Evolutionary conservation across 2,113 vertebrate species (phyloP).

Genomic region (Rhabdomys dilectus): DNA sequence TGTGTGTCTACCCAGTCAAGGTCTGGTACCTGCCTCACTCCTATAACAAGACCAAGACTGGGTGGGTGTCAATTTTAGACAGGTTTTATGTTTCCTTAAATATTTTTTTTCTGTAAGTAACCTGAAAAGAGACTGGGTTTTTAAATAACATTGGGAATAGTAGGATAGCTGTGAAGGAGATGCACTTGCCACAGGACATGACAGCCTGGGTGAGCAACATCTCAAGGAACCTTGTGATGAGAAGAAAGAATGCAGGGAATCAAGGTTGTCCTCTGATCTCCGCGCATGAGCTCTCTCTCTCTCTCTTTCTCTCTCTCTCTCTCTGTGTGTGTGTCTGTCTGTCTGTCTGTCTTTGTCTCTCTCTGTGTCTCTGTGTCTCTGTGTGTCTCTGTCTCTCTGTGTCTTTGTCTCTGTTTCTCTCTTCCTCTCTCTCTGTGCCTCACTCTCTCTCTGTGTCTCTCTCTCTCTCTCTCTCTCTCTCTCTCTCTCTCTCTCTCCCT

Average conservation of each 20-base stretch:
- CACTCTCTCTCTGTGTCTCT: too few species aligned
- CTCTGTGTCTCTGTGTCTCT: too few species aligned
- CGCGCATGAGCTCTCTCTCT: too few species aligned
- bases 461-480: too few species aligned
- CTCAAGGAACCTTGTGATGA: neutral
- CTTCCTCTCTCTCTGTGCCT: accelerated
- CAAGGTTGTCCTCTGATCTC: neutral
- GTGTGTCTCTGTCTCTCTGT: too few species aligned
- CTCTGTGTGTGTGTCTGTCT: neutral
- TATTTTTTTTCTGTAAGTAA: neutral
- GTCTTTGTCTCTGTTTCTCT: too few species aligned
- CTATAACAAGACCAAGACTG: neutral
- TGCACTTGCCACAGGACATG: neutral
- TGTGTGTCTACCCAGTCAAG: neutral
- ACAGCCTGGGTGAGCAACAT: neutral
- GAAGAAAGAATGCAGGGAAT: neutral
- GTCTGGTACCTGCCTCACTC: neutral
- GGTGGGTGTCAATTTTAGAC: neutral
- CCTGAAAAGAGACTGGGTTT: neutral
- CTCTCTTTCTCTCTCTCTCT: neutral
- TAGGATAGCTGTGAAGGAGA: neutral
- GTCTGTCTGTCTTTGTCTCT: too few species aligned
- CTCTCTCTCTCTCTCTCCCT: accelerated
- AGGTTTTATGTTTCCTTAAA: neutral
- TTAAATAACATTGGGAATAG: neutral